Base-by-base conservation (phyloP, 2,113 vertebrate genomes). In the Gambusia holbrooki region DNA sequence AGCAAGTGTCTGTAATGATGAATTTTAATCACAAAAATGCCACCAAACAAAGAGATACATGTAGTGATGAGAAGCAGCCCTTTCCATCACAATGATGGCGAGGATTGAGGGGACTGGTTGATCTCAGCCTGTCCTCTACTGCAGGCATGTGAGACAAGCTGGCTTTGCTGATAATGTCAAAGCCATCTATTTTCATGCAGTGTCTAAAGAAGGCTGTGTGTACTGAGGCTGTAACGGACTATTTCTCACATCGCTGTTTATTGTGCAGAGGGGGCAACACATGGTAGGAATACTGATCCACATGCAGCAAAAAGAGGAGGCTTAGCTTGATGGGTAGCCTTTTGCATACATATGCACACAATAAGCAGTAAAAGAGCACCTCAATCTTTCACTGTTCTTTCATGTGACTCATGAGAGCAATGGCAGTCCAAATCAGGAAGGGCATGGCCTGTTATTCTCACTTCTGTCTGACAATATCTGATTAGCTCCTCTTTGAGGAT, bases 91-190 rank as follows among this genome's bases (percentile, higher is more conserved):
- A 2, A 70, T 11, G 40, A 76, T 79, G 77, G 71, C 0, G 17
- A 79, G 64, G 71, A 76, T 73, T 63, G 79, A 77, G 37, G 69
- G 30, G 80, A 84, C 76, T 29, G 72, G 86, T 85, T 89, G 84
- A 90, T 89, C 87, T 87, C 87, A 73, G 75, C 83, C 88, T 76
- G 84, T 87, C 80, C 81, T 79, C 72, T 73, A 82, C 77, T 89
- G 89, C 87, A 89, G 85, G 87, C 85, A 82, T 87, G 87, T 90
- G 91, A 91, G 89, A 92, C 92, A 89, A 90, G 90, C 89, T 90
- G 90, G 90, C 86, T 88, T 74, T 85, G 77, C 91, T 88, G 93
- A 93, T 93, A 93, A 93, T 92, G 93, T 93, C 92, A 93, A 84
- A 91, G 86, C 84, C 91, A 93, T 93, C 89, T 91, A 91, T 93